These are phyloP conservation scores for Cerastis leucographa DNA, from an alignment of 2,888 invertebrate genomes.

Conservation along the genomic window DNA sequence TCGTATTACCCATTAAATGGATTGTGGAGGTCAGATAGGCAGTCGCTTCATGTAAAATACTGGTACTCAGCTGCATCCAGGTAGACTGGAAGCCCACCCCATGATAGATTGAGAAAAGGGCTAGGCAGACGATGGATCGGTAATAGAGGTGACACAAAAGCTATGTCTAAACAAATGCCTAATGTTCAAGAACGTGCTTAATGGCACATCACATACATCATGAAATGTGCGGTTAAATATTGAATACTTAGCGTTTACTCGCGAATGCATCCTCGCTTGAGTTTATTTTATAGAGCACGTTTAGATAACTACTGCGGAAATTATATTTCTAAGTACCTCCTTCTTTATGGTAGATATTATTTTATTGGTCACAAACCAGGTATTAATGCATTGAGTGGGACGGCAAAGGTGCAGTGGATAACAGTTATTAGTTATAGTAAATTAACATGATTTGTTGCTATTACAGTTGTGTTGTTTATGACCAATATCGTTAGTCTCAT, in stretches of 20 bases:
- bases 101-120: too few species aligned
- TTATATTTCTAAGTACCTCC: slow-evolving; percentile 6
- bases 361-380: slow-evolving; percentile 34
- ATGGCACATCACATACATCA: too few species aligned
- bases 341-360: slow-evolving; percentile 17
- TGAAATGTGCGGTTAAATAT: neutral
- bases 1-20: too few species aligned
- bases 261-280: neutral
- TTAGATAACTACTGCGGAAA: slow-evolving; percentile 27
- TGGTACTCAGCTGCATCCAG: too few species aligned
- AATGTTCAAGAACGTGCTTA: neutral
- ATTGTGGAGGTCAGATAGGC: too few species aligned
- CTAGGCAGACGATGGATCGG: too few species aligned
- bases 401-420: slow-evolving; percentile 28
- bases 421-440: slow-evolving; percentile 42
- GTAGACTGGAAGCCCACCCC: too few species aligned
- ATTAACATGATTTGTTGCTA: slow-evolving; percentile 55
- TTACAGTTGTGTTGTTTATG: slow-evolving; percentile 39
- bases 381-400: slow-evolving; percentile 34
- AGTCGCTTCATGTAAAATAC: too few species aligned
- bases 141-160: too few species aligned
- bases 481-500: slow-evolving; percentile 31
- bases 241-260: neutral
- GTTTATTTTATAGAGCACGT: slow-evolving; percentile 21
- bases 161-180: neutral